Percentiles rank a stretch among this genome's conserved stretches.
These are phyloP conservation scores for Trichacis sp. DNA, from an alignment of 2,888 invertebrate genomes.

Conservation along the genomic window DNA sequence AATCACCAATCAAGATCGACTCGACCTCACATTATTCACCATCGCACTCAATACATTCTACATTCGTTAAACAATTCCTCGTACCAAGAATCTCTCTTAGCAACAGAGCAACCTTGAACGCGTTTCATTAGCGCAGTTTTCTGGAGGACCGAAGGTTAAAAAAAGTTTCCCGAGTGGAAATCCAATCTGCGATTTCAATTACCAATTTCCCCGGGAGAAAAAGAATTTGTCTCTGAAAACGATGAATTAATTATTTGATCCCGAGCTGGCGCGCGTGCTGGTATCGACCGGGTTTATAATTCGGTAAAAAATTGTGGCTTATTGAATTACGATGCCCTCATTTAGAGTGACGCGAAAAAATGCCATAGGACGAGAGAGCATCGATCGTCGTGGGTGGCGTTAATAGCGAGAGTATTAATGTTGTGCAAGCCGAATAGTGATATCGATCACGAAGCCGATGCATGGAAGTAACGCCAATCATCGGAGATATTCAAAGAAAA, in stretches of 20 bases:
- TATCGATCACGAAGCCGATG: conserved; percentile 1
- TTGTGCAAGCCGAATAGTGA: not conserved
- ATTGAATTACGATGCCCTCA: conserved; percentile 1
- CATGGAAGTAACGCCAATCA: too few species aligned
- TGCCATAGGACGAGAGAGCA: not conserved
- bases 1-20: too few species aligned
- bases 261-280: not conserved
- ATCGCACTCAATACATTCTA: too few species aligned
- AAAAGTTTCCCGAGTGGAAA: not conserved
- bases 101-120: too few species aligned
- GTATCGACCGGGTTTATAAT: not conserved
- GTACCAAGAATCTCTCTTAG: too few species aligned
- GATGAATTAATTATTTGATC: conserved; percentile 2
- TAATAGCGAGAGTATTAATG: conserved; percentile 6
- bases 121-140: not conserved
- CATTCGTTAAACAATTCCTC: too few species aligned
- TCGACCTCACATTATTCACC: too few species aligned
- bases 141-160: not conserved
- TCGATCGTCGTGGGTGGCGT: not conserved
- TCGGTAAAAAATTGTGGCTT: conserved; percentile 1
- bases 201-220: not conserved
- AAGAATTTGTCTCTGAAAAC: not conserved
- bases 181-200: not conserved
- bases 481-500: too few species aligned
- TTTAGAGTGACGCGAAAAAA: conserved; percentile 8